Conservation (phyloP, 2,113 vertebrate species). For the Xenopus laevis region DNA sequence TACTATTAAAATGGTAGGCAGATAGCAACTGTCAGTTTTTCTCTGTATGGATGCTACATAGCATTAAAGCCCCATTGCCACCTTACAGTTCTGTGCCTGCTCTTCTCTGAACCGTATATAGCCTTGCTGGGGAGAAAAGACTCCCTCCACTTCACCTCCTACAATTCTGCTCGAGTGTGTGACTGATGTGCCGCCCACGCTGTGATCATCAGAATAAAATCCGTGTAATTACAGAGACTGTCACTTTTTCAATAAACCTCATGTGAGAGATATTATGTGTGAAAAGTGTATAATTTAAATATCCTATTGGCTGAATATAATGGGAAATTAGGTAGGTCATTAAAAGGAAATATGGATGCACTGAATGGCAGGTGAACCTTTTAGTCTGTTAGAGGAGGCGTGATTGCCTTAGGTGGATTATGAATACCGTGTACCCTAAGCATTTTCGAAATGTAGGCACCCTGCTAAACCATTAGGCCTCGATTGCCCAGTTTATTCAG, state of each 20-base stretch:
- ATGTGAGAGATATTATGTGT: conserved; percentile 4
- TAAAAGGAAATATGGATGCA: too few relatives aligned
- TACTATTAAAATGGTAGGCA: not conserved
- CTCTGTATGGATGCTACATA: not conserved
- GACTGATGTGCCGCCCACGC: conserved; percentile 1
- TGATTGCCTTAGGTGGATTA: too few relatives aligned
- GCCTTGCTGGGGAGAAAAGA: conserved; percentile 8
- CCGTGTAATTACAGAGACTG: conserved; percentile 40
- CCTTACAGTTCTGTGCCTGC: conserved; percentile 13
- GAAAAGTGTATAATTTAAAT: not conserved
- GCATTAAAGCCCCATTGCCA: not conserved
- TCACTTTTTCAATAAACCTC: conserved; percentile 43
- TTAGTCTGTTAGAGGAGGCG: too few relatives aligned
- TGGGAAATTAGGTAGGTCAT: not conserved
- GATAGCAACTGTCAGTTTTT: not conserved
- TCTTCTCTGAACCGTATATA: not conserved
- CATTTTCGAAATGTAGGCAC: too few relatives aligned
- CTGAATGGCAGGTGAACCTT: too few relatives aligned
- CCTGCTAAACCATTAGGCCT: too few relatives aligned
- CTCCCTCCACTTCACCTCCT: not conserved
- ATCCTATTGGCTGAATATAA: not conserved
- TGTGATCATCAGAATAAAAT: conserved; percentile 30
- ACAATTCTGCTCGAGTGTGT: conserved; percentile 20
- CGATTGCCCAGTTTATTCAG: too few relatives aligned
- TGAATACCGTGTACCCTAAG: too few relatives aligned